Base-by-base conservation (phyloP, 1,140 invertebrate species). In the Probaryconus sp. region DNA sequence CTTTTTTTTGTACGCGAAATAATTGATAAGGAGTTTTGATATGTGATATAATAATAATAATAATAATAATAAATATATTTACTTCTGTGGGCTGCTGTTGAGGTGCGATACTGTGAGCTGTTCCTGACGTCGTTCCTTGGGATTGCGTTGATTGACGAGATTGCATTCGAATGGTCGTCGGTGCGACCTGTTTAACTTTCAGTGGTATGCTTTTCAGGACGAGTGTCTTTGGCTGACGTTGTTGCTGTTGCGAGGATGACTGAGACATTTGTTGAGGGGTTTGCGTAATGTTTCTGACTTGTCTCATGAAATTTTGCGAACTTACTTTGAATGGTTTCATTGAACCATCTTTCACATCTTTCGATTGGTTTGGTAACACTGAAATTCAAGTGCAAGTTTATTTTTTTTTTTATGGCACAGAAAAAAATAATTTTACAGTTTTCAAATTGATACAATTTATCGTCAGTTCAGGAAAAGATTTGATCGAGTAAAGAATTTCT, bases 61-160 rank as follows among this genome's bases (percentile, higher is more conserved):
- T n/a, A n/a, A n/a, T n/a, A n/a, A n/a, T n/a, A n/a, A n/a, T n/a
- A n/a, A n/a, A n/a, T n/a, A n/a, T 28, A 65, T 40, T 53, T 79
- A 87, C 86, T 76, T 87, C 86, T 1, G 85, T 84, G 1, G 85
- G 76, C 60, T 82, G 83, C 58, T 85, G 85, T 51, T 85, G 85
- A 5, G 83, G 80, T 3, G 79, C 56, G 5, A 79, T 42, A 43
- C 74, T 80, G 13, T 82, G 83, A 18, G 83, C 78, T 55, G 77
- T 21, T 21, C 40, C 60, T 61, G 77, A 74, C 37, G 43, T 5
- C 9, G 17, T 20, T 30, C 60, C 76, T 48, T 77, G 10, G 16
- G 38, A 63, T 43, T 78, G 76, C 45, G 14, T 7, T 14, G 30
- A 21, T 18, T 58, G 74, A 2, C 81, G 79, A 5, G 83, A 65